phyloP scores from a whole-genome alignment of 53 echinoderm and acorn worm genomes.

The Luidia sarsii region DNA sequence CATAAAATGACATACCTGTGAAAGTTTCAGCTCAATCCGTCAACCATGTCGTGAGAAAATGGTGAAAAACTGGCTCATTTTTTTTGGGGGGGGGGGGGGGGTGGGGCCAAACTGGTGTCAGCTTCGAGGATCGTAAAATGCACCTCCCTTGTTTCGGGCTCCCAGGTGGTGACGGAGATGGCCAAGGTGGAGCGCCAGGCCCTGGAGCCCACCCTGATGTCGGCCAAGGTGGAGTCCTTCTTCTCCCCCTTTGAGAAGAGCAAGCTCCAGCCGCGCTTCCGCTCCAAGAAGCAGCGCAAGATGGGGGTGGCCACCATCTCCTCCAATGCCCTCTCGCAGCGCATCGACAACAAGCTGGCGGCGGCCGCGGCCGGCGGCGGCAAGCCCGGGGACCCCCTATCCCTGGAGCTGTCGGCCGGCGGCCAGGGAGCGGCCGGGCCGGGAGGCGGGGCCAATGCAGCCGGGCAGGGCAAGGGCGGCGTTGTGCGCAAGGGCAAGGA shows the following conservation, averaged over 20 bases:
- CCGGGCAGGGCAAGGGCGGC: conserved; percentile 14
- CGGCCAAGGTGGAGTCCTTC: conserved; percentile 57
- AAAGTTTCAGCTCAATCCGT: too few relatives aligned
- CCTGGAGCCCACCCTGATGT: conserved; percentile 51
- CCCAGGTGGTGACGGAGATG: conserved; percentile 61
- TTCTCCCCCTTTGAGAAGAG: conserved; percentile 52
- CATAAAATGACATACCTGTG: too few relatives aligned
- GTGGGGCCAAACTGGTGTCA: too few relatives aligned
- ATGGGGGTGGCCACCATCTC: conserved; percentile 65
- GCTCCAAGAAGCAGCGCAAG: conserved; percentile 81
- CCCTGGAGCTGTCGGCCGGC: conserved; percentile 41
- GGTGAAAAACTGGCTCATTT: too few relatives aligned
- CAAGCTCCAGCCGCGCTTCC: conserved; percentile 83
- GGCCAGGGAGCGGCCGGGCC: too few relatives aligned
- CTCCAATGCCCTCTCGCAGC: conserved; percentile 24
- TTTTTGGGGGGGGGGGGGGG: too few relatives aligned
- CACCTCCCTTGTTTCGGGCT: too few relatives aligned
- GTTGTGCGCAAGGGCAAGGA: conserved; percentile 33
- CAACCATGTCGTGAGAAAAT: too few relatives aligned
- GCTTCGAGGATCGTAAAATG: too few relatives aligned
- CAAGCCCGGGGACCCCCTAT: conserved; percentile 57
- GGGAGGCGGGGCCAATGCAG: conserved; percentile 22
- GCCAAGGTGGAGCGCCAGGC: conserved; percentile 61
- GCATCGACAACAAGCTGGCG: conserved; percentile 35
- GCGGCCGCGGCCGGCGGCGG: conserved; percentile 61